Base-by-base conservation (phyloP, 2,797 vertebrate species). In the Melanotaenia parkinsoni region DNA sequence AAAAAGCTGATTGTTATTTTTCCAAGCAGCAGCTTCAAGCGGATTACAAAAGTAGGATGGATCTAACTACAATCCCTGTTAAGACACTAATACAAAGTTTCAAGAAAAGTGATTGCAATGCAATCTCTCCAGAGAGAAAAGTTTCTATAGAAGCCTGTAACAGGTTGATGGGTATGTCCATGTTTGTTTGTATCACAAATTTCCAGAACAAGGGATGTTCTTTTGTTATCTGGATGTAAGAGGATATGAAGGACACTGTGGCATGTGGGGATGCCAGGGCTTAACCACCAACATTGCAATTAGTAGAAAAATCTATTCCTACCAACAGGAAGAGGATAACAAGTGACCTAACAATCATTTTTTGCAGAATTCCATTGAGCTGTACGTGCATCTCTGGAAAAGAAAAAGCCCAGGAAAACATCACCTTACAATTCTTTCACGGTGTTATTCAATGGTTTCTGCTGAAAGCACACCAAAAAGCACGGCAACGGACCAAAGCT, bases 1-100 rank as follows among this genome's bases (percentile, higher is more conserved):
- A 77, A 30, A 67, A 76, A 57, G 3, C 50, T 68, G 59, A 78
- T 33, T 22, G 43, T n/a, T 28, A 3, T 50, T 58, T 16, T 51
- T 60, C 32, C 8, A 16, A 68, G 53, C 58, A 50, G 61, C 33
- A 65, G 56, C 43, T 26, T 26, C 58, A 43, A 58, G 74, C 43
- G 22, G 67, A 74, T 63, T 14, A 10, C 50, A 69, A 43, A 58
- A 47, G 58, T 22, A 38, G 35, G 43, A n/a, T 3, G 20, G 22
- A n/a, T 22, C 12, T 67, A 12, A 11, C 20, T 11, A 3, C 11
- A 12, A 16, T 53, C 32, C 18, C 18, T 22, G 45, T 8, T 30
- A 50, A 50, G 20, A 22, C 45, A 10, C 18, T 53, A 33, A 24
- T 37, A 53, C 4, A 1, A 38, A 33, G 37, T 51, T 67, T 54